Evolutionary conservation across 1,140 invertebrate species (phyloP), one percentile per base, ranked within the genome.

Genomic region (Meteorus sp.): DNA sequence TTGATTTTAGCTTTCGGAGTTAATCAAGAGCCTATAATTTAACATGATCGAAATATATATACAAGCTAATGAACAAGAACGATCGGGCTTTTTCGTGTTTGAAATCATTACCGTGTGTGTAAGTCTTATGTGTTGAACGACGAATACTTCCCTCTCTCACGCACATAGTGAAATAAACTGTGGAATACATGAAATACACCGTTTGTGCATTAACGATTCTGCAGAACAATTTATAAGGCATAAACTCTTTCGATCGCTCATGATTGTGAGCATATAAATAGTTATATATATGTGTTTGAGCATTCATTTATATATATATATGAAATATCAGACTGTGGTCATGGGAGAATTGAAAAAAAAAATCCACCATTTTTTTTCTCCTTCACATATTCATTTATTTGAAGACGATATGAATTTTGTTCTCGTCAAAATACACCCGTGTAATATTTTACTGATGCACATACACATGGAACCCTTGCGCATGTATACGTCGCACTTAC

Each of bases 1-100:
- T 20, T 11, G 13, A 25, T n/a, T 48, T 2, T 27, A 45, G 7
- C 25, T 57, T 48, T 47, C 22, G 20, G 41, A 35, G 44, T 25
- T 77, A 79, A 80, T 80, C 77, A 80, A 78, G 71, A 72, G 72
- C 72, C 77, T 80, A 80, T 80, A 80, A 80, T 80, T 80, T 78
- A 78, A 69, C 70, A 67, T 68, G 75, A 80, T 79, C 77, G 77
- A 78, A 76, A 74, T 63, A 65, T 68, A 72, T 64, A 68, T 71
- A 55, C 39, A 23, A 64, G 65, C 73, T 79, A 79, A 80, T 71
- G 77, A 79, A 79, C 77, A 77, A 79, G 78, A 80, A 79, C 78
- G 70, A 72, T 74, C 71, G 62, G 63, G 70, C 65, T 77, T 78
- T 76, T 76, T 78, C 76, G 69, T 74, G 70, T 75, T 77, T 74